A percentile compares a stretch with the other conserved stretches of the same genome.
Conservation (phyloP, 2,113 vertebrate species). For the Chauna torquata region DNA sequence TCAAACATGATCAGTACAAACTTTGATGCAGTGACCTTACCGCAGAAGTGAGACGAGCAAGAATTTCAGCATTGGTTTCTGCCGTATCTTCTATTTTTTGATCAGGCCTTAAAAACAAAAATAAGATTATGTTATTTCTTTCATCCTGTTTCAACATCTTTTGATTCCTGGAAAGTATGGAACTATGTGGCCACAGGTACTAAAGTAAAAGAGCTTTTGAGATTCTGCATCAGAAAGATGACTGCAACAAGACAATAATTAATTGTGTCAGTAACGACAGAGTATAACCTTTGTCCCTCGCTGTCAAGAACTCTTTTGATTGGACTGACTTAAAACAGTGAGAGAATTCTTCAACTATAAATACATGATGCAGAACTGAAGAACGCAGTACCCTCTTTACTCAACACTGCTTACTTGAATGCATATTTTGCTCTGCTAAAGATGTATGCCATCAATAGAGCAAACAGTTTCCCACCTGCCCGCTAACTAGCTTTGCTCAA, state of each 20-base stretch:
- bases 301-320: conserved; percentile 44
- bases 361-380: neutral
- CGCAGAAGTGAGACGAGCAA: conserved; percentile 93
- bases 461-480: neutral
- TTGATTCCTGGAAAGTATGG: conserved; percentile 44
- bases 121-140: conserved; percentile 47
- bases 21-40: conserved; percentile 71
- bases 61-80: conserved; percentile 91
- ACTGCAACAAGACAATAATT: conserved; percentile 33
- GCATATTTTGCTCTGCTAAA: neutral
- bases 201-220: conserved; percentile 43
- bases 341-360: neutral
- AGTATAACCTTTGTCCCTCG: conserved; percentile 14
- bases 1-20: conserved; percentile 9
- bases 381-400: neutral
- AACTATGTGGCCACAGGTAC: conserved; percentile 23
- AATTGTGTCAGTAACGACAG: neutral
- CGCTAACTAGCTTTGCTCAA: neutral
- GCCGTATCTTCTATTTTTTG: conserved; percentile 86
- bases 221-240: conserved; percentile 33
- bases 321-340: neutral
- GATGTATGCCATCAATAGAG: neutral
- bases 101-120: conserved; percentile 82
- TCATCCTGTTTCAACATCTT: conserved; percentile 31
- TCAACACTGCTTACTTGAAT: neutral